Conservation (phyloP, 1,140 invertebrate species). For the Antheraea pernyi region DNA sequence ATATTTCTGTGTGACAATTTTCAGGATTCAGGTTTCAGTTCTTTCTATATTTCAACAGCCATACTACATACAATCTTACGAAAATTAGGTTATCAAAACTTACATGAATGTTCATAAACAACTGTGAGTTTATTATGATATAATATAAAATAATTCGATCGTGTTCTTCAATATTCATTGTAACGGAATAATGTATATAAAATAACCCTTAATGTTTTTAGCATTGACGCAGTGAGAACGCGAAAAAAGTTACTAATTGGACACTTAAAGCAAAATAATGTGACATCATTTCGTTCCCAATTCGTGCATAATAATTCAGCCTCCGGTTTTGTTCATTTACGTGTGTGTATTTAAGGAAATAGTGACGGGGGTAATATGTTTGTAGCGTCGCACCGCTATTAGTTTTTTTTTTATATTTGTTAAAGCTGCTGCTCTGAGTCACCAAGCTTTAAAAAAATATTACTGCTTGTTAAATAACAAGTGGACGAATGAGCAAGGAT, state of each 20-base stretch:
- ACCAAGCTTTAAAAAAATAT: too few relatives aligned
- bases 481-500: too few relatives aligned
- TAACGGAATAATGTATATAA: background rate
- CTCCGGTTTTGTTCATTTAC: slow-evolving; percentile 2
- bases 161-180: background rate
- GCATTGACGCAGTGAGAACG: background rate
- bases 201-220: background rate
- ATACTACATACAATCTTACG: too few relatives aligned
- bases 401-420: too few relatives aligned
- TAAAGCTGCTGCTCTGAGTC: too few relatives aligned
- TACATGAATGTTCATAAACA: too few relatives aligned
- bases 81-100: too few relatives aligned
- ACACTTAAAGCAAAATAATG: slow-evolving; percentile 8
- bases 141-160: background rate
- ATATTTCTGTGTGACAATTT: too few relatives aligned
- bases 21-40: too few relatives aligned
- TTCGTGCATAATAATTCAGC: slow-evolving; percentile 2
- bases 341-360: background rate
- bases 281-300: slow-evolving; percentile 5
- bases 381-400: background rate
- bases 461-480: too few relatives aligned
- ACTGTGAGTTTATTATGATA: too few relatives aligned
- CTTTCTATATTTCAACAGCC: too few relatives aligned
- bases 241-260: slow-evolving; percentile 9
- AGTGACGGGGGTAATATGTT: background rate